Conservation (phyloP, 2,113 vertebrate species). For the Mugil cephalus region DNA sequence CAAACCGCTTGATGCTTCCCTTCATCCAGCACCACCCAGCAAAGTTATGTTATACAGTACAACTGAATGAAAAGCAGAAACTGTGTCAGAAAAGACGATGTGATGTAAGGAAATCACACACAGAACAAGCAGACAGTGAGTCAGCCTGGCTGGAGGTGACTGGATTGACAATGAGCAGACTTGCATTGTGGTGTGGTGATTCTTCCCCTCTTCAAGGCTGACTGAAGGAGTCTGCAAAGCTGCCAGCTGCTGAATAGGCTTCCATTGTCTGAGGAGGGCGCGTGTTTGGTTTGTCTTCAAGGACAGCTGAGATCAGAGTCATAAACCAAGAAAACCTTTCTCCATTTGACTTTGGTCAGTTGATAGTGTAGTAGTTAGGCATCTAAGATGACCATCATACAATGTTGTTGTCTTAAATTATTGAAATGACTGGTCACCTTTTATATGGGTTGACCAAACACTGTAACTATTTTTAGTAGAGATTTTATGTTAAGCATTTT, state of each 20-base stretch:
- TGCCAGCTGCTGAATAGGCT: slow-evolving; percentile 36
- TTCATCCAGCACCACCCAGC: not conserved
- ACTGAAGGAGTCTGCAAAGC: slow-evolving; percentile 28
- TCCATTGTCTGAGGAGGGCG: slow-evolving; percentile 33
- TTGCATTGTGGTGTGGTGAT: slow-evolving; percentile 44
- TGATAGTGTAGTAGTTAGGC: no score
- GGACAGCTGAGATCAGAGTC: slow-evolving; percentile 26
- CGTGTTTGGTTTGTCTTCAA: slow-evolving; percentile 40
- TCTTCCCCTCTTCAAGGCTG: slow-evolving; percentile 56
- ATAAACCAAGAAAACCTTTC: slow-evolving; percentile 13
- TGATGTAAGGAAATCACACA: slow-evolving; percentile 1
- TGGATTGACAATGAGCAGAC: slow-evolving; percentile 55
- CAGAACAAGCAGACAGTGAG: slow-evolving; percentile 30
- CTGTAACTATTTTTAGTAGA: no score
- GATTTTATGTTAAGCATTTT: no score
- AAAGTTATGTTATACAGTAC: not conserved
- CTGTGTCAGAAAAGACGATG: not conserved
- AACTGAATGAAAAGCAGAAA: not conserved
- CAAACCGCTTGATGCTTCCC: no score
- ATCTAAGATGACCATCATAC: no score
- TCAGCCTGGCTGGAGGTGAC: slow-evolving; percentile 49
- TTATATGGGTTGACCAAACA: no score
- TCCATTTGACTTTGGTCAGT: slow-evolving; percentile 4
- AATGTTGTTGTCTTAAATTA: no score
- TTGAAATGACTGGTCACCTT: no score